Base-by-base conservation (phyloP, 1,140 invertebrate species). In the Vollenhovia emeryi region DNA sequence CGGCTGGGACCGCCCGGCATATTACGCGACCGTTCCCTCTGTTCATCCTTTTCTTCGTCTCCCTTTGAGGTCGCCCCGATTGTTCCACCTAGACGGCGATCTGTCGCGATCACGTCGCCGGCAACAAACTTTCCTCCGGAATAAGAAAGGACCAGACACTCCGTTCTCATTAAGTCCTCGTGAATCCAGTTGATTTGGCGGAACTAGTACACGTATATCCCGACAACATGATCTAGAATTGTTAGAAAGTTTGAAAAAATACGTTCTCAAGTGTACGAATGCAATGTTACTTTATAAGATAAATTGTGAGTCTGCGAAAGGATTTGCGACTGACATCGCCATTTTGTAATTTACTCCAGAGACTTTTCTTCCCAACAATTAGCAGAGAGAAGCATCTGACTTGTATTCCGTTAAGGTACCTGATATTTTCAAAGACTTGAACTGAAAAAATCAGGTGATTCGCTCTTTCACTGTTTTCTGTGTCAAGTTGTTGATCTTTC, bases 1-100 rank as follows among this genome's bases (percentile, higher is more conserved):
- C 80, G 74, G 55, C 78, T 73, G 48, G 71, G 76, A 86, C 36
- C 71, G 82, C 73, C 64, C 48, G 48, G 83, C 83, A 82, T 88
- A 87, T 89, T 89, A 86, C 83, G 36, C 64, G 78, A 43, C 36
- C 48, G 24, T 85, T 55, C 18, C 24, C 55, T 21, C 33, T 40
- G 52, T 36, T 66, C 24, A 11, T 2, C 27, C 13, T 52, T 43
- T 36, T 84, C 86, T 88, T 86, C 71, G n/a, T 75, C 71, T 84
- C 13, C 48, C 30, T 60, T 83, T 75, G 84, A 88, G 74, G 71
- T 40, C 15, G 18, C 36, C 59, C n/a, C 73, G 36, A 89, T 89
- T 89, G 87, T 89, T 73, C 57, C 24, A 50, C 7, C 45, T 30
- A 64, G 52, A 85, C 68, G 71, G 74, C 36, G 50, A 80, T 69